phyloP scores from a whole-genome alignment of 2,888 invertebrate species.

The Catocala nupta region DNA sequence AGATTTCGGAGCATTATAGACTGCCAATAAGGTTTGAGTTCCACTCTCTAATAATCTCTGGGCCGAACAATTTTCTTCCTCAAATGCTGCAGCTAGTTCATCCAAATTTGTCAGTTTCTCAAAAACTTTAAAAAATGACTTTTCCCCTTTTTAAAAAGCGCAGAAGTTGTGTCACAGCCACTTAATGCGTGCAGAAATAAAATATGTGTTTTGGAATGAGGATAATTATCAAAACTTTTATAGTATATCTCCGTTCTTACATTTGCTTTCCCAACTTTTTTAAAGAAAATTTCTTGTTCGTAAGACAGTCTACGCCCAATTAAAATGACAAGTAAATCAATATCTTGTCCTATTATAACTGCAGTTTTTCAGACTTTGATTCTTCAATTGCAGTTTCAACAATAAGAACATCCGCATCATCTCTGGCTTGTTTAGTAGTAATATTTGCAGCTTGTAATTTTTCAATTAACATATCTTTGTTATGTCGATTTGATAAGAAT shows the following conservation, averaged over 20 bases:
- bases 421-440: slow-evolving; percentile 46
- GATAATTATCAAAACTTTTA: neutral
- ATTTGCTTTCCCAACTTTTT: neutral
- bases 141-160: slow-evolving; percentile 39
- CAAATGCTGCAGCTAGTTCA: slow-evolving; percentile 50
- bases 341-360: neutral
- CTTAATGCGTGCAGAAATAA: slow-evolving; percentile 5
- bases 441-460: too few species aligned
- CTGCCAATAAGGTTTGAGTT: slow-evolving; percentile 34
- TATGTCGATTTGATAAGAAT: too few species aligned
- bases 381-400: slow-evolving; percentile 47
- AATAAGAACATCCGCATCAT: slow-evolving; percentile 51
- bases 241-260: neutral
- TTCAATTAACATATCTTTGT: too few species aligned
- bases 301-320: slow-evolving; percentile 10
- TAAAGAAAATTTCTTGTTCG: neutral
- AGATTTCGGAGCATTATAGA: slow-evolving; percentile 58
- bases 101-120: slow-evolving; percentile 56
- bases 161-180: slow-evolving; percentile 24
- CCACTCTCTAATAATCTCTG: slow-evolving; percentile 48
- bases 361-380: too few species aligned
- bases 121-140: slow-evolving; percentile 29
- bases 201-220: neutral
- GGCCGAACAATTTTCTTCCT: slow-evolving; percentile 57
- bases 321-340: neutral